Evolutionary conservation across 2,113 vertebrate species (phyloP), one percentile per base, ranked within the genome.

Genomic region (Halichoerus grypus): DNA sequence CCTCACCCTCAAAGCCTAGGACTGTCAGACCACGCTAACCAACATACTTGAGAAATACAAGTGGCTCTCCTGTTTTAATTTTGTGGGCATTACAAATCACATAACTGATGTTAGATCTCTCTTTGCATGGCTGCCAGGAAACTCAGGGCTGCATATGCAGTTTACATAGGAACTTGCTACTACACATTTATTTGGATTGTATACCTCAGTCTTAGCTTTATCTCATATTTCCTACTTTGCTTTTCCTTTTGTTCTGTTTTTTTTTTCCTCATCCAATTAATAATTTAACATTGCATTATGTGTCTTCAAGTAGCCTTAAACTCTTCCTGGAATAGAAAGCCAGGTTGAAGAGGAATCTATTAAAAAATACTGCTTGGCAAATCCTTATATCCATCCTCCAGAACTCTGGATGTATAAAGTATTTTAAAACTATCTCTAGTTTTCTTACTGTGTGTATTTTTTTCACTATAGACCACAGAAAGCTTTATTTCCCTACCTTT

Each of bases 251-350:
- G 22, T 91, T 72, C 88, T 57, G 31, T 26, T 94, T 92, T 33
- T 96, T 96, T 61, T 96, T 94, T 96, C 49, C 89, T 94, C 53
- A 94, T 92, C 26, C 49, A 91, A 15, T 77, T 93, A 91, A 79
- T 33, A n/a, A 76, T 76, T 61, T 57, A 42, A 86, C 26, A 57
- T 49, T 77, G n/a, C 69, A 11, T 51, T 92, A 91, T 86, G 46
- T 82, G 55, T 76, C 63, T 93, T 89, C 82, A 91, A 81, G 19
- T 72, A 59, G 42, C 51, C 26, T 72, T 71, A 77, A 72, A 77
- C 9, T 87, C 49, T 88, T 96, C 31, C 65, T 74, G 92, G 28
- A 82, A 92, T 53, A 89, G 85, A 80, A 91, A 61, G 31, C 79
- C 93, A 26, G 14, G 12, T 2, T 33, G 67, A 81, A 72, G 33